Conservation (phyloP, 2,113 vertebrate species). For the Aramus guarauna region DNA sequence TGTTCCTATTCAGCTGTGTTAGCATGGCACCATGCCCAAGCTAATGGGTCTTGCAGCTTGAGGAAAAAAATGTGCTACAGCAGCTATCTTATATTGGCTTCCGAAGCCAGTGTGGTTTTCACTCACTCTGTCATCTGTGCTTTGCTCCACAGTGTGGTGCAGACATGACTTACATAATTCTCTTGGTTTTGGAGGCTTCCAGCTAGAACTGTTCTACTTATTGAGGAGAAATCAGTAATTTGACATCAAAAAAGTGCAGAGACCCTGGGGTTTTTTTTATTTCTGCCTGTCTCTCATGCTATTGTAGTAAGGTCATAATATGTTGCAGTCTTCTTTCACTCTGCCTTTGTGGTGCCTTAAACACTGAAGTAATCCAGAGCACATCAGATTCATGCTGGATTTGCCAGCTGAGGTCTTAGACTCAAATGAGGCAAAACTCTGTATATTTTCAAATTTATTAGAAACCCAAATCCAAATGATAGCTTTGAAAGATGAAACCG, state of each 20-base stretch:
- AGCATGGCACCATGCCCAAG: neutral
- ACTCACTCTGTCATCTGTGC: neutral
- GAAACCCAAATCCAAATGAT: neutral
- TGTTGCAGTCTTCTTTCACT: neutral
- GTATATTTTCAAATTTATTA: neutral
- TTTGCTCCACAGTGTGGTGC: neutral
- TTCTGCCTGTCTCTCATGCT: neutral
- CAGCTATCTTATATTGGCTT: neutral
- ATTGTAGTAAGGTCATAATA: neutral
- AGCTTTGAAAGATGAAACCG: neutral
- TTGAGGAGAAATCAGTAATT: neutral
- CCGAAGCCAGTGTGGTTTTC: neutral
- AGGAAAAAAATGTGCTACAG: neutral
- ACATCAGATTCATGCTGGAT: neutral
- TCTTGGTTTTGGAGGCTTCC: neutral
- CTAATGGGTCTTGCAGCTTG: neutral
- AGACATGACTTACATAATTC: neutral
- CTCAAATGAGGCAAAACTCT: neutral
- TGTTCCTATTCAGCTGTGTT: neutral
- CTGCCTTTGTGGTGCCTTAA: neutral
- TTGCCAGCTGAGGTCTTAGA: neutral
- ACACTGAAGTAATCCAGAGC: neutral
- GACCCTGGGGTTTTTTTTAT: accelerated
- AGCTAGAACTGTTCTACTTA: neutral
- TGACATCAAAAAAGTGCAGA: neutral